A percentile compares a stretch with the other conserved stretches of the same genome.
These are phyloP conservation scores for Micromesistius poutassou DNA, from an alignment of 2,797 vertebrate genomes.

Conservation along the genomic window DNA sequence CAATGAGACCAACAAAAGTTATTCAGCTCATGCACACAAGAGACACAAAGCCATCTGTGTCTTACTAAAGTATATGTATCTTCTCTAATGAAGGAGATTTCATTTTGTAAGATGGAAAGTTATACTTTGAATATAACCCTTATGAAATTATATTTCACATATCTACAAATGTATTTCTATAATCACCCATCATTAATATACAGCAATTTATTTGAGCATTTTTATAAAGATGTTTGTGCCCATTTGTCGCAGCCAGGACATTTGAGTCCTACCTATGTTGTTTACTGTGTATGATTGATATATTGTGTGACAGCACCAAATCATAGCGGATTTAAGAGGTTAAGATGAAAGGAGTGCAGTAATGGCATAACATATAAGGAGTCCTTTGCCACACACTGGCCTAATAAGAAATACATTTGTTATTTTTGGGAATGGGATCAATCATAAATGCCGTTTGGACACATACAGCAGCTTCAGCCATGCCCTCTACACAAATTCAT, in stretches of 20 bases:
- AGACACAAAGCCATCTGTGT: too few species aligned
- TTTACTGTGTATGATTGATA: background rate
- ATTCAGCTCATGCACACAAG: too few species aligned
- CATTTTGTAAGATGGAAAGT: too few species aligned
- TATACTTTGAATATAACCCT: background rate
- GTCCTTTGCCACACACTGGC: background rate
- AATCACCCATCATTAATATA: background rate
- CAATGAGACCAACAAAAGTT: too few species aligned
- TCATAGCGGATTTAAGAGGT: too few species aligned
- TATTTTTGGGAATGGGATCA: background rate
- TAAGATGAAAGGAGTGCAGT: too few species aligned
- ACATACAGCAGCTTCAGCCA: background rate
- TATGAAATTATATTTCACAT: background rate
- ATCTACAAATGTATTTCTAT: background rate
- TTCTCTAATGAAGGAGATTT: too few species aligned
- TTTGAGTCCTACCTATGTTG: background rate
- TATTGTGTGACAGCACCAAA: too few species aligned
- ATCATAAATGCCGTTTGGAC: background rate
- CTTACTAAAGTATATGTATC: too few species aligned
- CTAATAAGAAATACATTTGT: conserved; percentile 8
- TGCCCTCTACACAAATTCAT: background rate
- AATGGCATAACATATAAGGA: too few species aligned
- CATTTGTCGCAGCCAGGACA: background rate
- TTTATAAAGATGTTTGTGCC: background rate
- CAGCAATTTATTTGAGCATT: background rate